These are phyloP conservation scores for Umimayanthus kanabou DNA, from an alignment of 92 coral and sea anemone genomes.

Conservation along the genomic window DNA sequence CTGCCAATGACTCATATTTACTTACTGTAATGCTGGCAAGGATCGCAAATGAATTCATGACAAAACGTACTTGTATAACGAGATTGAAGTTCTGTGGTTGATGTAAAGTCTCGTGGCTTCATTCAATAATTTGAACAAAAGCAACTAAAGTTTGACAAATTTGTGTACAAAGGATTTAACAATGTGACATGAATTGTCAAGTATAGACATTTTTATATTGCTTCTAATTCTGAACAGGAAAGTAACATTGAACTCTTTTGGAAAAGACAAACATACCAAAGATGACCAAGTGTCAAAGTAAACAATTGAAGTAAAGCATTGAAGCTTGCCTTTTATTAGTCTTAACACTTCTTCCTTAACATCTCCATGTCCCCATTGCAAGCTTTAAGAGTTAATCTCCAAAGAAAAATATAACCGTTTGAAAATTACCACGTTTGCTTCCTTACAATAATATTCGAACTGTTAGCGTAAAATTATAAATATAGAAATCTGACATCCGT, in stretches of 20 bases:
- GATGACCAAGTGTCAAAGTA: neutral
- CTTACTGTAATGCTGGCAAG: too few species aligned
- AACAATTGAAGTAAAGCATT: neutral
- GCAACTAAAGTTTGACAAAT: neutral
- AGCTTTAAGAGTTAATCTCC: too few species aligned
- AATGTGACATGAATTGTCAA: neutral
- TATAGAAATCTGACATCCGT: neutral
- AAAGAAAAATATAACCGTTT: neutral
- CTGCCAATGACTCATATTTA: neutral
- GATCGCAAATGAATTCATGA: neutral
- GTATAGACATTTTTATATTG: neutral
- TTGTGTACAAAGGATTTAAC: neutral
- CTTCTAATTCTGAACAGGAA: neutral
- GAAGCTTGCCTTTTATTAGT: neutral
- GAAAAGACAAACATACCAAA: too few species aligned
- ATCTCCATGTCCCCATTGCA: neutral
- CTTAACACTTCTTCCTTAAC: neutral
- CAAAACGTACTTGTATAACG: neutral
- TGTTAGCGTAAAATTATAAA: neutral
- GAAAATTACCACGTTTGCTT: too few species aligned
- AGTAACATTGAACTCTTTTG: neutral
- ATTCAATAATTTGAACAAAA: too few species aligned
- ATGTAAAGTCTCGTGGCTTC: neutral
- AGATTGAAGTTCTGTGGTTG: neutral
- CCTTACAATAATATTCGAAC: neutral